A percentile compares a stretch with the other conserved stretches of the same genome.
Evolutionary conservation across 2,888 invertebrate genomes (phyloP).

Genomic region (Drosophila longiperda): DNA sequence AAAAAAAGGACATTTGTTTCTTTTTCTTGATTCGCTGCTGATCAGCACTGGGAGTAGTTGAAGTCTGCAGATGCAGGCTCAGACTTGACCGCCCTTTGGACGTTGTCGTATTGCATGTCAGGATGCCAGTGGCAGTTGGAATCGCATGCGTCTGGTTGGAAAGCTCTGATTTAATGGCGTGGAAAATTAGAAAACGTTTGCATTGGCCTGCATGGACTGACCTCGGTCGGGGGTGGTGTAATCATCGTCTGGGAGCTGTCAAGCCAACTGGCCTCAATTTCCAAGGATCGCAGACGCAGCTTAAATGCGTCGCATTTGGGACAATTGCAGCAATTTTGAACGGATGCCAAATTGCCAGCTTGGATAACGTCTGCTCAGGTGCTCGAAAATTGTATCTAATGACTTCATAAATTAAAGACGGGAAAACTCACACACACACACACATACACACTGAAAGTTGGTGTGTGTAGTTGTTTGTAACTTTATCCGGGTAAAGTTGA

Average conservation of each 20-base stretch:
- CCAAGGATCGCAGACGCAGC: constrained; percentile 24
- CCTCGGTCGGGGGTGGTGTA: neutral
- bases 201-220: constrained; percentile 31
- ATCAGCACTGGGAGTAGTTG: constrained; percentile 6
- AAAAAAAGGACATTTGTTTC: constrained; percentile 34
- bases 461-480: constrained; percentile 14
- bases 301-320: constrained; percentile 48
- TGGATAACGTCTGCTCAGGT: constrained; percentile 49
- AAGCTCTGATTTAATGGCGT: constrained; percentile 78
- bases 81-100: constrained; percentile 32
- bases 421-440: constrained; percentile 9
- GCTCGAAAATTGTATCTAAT: constrained; percentile 70
- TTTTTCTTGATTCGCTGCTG: constrained; percentile 8
- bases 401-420: constrained; percentile 68
- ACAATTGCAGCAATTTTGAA: constrained; percentile 52
- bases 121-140: constrained; percentile 49
- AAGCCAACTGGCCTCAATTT: constrained; percentile 68
- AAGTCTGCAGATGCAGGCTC: constrained; percentile 21
- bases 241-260: constrained; percentile 60
- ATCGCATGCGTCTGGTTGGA: constrained; percentile 62
- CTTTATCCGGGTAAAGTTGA: constrained; percentile 54
- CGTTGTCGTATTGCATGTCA: constrained; percentile 38
- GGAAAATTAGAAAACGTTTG: constrained; percentile 83
- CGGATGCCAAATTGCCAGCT: constrained; percentile 51
- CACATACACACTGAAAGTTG: neutral